Percentiles rank a stretch among this genome's conserved stretches.
Evolutionary conservation across 2,113 vertebrate species (phyloP).

Genomic region (Burhinus bistriatus): DNA sequence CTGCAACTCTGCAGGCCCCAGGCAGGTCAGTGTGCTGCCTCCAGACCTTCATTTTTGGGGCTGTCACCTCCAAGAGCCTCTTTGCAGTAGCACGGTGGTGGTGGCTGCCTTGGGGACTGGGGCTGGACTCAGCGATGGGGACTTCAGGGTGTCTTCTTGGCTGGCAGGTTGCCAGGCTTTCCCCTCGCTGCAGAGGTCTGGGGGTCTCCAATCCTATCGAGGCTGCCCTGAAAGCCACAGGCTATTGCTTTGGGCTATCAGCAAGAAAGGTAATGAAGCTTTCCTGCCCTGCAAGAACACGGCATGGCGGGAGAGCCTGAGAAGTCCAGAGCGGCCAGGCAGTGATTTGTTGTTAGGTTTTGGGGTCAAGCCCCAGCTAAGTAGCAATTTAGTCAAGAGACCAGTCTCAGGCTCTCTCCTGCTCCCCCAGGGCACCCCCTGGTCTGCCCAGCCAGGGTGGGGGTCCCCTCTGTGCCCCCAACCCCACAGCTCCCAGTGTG

Average conservation of each 20-base stretch:
- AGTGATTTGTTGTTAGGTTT: background rate
- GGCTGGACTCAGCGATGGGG: accelerated
- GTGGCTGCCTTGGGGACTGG: background rate
- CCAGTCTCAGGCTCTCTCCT: background rate
- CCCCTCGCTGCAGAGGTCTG: accelerated
- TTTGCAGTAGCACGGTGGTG: accelerated
- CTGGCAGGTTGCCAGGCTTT: background rate
- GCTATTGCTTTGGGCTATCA: background rate
- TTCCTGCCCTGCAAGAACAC: background rate
- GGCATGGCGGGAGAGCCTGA: accelerated
- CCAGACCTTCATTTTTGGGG: background rate
- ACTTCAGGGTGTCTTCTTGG: background rate
- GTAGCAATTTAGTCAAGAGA: background rate
- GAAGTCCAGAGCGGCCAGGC: background rate
- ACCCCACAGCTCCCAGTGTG: accelerated
- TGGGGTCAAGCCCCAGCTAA: background rate
- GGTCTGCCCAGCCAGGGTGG: background rate
- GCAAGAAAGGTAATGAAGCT: background rate
- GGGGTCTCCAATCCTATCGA: background rate
- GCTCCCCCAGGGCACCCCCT: background rate
- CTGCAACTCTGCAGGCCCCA: background rate
- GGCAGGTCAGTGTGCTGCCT: accelerated
- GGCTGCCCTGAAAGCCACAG: background rate
- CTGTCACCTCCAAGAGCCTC: background rate
- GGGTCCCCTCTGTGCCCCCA: background rate